phyloP scores from a whole-genome alignment of 2,797 vertebrate species.

The Ctenochaetus hawaiiensis region DNA sequence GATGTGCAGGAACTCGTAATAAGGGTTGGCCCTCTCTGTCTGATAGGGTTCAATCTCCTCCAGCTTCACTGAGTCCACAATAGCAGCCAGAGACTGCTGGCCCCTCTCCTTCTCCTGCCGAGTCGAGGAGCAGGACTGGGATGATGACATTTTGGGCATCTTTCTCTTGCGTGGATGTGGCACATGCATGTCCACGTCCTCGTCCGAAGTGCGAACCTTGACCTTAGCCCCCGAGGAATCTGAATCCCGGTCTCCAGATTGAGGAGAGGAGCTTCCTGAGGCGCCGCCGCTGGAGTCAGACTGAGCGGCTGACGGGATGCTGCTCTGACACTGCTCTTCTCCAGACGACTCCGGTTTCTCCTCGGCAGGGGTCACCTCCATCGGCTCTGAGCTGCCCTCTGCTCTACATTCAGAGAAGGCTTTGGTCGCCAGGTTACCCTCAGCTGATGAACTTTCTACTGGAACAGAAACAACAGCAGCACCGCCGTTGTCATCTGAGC shows the following conservation, averaged over 20 bases:
- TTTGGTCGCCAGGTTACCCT: slow-evolving; percentile 44
- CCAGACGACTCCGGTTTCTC: slow-evolving; percentile 84
- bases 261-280: slow-evolving; percentile 85
- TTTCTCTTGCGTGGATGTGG: slow-evolving; percentile 97
- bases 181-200: slow-evolving; percentile 90
- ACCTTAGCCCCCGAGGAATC: slow-evolving; percentile 88
- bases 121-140: slow-evolving; percentile 84
- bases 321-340: slow-evolving; percentile 66
- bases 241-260: slow-evolving; percentile 87
- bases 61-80: slow-evolving; percentile 96
- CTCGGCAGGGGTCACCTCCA: slow-evolving; percentile 81
- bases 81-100: slow-evolving; percentile 94
- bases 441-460: slow-evolving; percentile 36
- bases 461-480: slow-evolving; percentile 4
- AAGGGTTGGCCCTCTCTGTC: slow-evolving; percentile 97
- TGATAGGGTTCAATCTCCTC: slow-evolving; percentile 99
- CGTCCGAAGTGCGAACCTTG: slow-evolving; percentile 89
- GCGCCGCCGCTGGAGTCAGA: slow-evolving; percentile 80
- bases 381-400: slow-evolving; percentile 64
- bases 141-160: slow-evolving; percentile 88
- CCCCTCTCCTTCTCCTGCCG: slow-evolving; percentile 92
- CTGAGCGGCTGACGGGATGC: slow-evolving; percentile 76
- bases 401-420: slow-evolving; percentile 51
- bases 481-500: slow-evolving; percentile 38
- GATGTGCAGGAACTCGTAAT: slow-evolving; percentile 99